Evolutionary conservation across 2,888 invertebrate genomes (phyloP), one percentile per base, ranked within the genome.

Genomic region (Drosophila hamatofila): DNA sequence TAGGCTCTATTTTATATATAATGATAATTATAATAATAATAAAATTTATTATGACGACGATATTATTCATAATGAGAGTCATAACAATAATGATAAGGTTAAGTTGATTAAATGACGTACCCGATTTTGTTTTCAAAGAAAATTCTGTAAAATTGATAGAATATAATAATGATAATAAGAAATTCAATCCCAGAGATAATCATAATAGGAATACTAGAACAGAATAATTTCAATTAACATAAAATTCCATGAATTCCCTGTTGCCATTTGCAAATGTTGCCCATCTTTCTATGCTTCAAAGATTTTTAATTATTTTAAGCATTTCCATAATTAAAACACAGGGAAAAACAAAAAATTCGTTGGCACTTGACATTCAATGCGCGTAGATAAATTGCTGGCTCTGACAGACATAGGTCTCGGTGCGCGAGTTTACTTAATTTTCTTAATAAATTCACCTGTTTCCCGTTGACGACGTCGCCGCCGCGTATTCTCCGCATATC

Each of bases 391-490:
- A 68, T 73, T 58, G 42, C 55, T 21, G 42, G 25, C 39, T 35
- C 54, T 39, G 16, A 5, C 23, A 46, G 23, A 52, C 25, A 54
- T 41, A 49, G 37, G 48, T 27, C 35, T 37, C 48, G 27, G 44
- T 57, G 23, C 49, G 42, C 39, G 9, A 25, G 62, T 52, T 37
- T 42, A 48, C 35, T 61, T 66, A 61, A 75, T 64, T 61, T 75
- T 64, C 60, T 78, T 78, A 64, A 71, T 79, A 75, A 71, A 75
- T 79, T 79, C 63, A 79, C 63, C 70, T 67, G 63, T 54, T 41
- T 42, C 51, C 46, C 54, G 23, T 46, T 37, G 18, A 14, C 37
- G 37, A 21, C 25, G 44, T 0, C 0, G 12, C 1, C 16, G n/a
- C 9, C 25, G 18, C 49, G n/a, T 23, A 37, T 35, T 27, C 42